Evolutionary conservation across 2,113 vertebrate species (phyloP).

Genomic region (Kryptolebias marmoratus): DNA sequence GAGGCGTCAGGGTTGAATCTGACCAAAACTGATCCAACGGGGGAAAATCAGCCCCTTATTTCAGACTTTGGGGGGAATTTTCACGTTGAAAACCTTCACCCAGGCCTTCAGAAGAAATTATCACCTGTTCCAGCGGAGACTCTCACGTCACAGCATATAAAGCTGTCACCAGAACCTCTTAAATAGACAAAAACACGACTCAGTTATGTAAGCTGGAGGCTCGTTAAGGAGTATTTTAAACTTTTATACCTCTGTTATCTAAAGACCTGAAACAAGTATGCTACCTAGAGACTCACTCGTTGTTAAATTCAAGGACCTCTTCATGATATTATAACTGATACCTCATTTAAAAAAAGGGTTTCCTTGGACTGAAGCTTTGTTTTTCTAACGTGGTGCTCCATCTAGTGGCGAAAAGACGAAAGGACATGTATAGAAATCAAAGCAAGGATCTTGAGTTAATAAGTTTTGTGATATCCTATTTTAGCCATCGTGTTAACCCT

Average conservation of each 20-base stretch:
- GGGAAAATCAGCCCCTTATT: neutral
- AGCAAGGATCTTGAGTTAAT: neutral
- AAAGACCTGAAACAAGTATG: slow-evolving; percentile 3
- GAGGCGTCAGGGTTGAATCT: slow-evolving; percentile 16
- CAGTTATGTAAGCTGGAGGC: neutral
- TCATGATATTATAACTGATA: slow-evolving; percentile 11
- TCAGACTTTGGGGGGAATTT: neutral
- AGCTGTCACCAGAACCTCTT: slow-evolving; percentile 6
- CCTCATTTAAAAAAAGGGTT: slow-evolving; percentile 41
- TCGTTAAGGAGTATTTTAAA: neutral
- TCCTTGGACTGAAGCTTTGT: slow-evolving; percentile 1
- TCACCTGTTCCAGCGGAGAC: neutral
- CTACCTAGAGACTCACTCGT: slow-evolving; percentile 40
- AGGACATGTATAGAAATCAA: slow-evolving; percentile 1
- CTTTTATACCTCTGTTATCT: neutral
- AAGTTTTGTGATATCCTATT: too few species aligned
- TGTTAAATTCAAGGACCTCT: neutral
- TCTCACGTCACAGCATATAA: neutral
- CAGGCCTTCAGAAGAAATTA: neutral
- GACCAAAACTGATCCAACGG: slow-evolving; percentile 21
- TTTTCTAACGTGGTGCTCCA: slow-evolving; percentile 14
- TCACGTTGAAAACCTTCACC: neutral
- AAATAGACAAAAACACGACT: neutral
- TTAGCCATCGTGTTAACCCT: too few species aligned
- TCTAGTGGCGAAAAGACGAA: slow-evolving; percentile 47